A percentile compares a stretch with the other conserved stretches of the same genome.
These are phyloP conservation scores for Drosophila macrospina DNA, from an alignment of 2,888 invertebrate species.

Conservation along the genomic window DNA sequence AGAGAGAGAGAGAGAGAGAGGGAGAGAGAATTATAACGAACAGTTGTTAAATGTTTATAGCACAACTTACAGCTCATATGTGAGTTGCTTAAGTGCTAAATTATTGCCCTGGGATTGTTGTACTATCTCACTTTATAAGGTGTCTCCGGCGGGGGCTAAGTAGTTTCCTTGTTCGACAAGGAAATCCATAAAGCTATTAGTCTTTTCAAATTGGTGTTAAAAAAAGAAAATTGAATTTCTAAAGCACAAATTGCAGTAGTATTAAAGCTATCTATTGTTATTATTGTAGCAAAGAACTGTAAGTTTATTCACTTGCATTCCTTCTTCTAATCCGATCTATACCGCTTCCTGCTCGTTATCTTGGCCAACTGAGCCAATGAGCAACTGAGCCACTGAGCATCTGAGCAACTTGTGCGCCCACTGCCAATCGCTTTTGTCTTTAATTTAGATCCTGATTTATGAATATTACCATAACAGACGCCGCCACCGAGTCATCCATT, in stretches of 20 bases:
- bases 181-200: slow-evolving; percentile 12
- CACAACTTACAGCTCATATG: slow-evolving; percentile 35
- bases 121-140: slow-evolving; percentile 21
- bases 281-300: background rate
- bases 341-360: slow-evolving; percentile 1
- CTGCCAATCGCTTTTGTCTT: slow-evolving; percentile 63
- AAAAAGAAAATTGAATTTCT: background rate
- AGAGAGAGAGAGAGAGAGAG: too few species aligned
- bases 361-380: too few species aligned
- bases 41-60: slow-evolving; percentile 24
- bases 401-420: slow-evolving; percentile 55
- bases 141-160: slow-evolving; percentile 9
- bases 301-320: background rate
- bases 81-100: slow-evolving; percentile 41
- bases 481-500: slow-evolving; percentile 60
- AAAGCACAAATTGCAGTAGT: background rate
- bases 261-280: background rate
- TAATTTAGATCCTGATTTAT: slow-evolving; percentile 70
- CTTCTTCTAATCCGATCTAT: background rate
- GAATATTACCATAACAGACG: slow-evolving; percentile 70
- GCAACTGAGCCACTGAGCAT: too few species aligned
- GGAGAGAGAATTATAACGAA: slow-evolving; percentile 11
- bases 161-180: slow-evolving; percentile 20
- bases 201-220: slow-evolving; percentile 1
- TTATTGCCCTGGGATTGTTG: slow-evolving; percentile 26